Base-by-base conservation (phyloP, 2,113 vertebrate species). In the Xenotilapia leptura region DNA sequence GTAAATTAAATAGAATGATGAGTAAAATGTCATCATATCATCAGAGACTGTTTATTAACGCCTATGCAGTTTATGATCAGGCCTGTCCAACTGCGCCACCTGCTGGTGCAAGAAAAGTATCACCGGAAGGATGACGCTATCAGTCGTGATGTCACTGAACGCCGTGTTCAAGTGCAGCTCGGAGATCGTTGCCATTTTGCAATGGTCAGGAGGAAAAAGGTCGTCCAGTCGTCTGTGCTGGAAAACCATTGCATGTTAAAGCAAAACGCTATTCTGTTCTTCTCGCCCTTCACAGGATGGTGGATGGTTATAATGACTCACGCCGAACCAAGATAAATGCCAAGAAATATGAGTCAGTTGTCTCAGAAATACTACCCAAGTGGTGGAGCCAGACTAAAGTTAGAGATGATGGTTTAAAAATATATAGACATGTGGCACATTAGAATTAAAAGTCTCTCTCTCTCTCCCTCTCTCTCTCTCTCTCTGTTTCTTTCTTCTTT, bases 51-150 rank as follows among this genome's bases (percentile, higher is more conserved):
- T 28, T 28, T 31, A 28, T 19, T 49, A 7, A 49, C 9, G 23
- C 40, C 42, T 31, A 4, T 12, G 17, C 15, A 38, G 19, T 36
- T 31, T 19, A 56, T 33, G 40, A 51, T 10, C 3, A 77, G 17
- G 6, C 62, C 56, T 83, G 86, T 55, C 26, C 77, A 83, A 81
- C 33, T 79, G 68, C 91, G 92, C 88, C 91, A 54, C 49, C 94
- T 93, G 85, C 68, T 84, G 93, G 84, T 23, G 14, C 0, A 3
- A 2, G 3, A 9, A 13, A 21, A 7, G 4, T 21, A 21, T 36
- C 23, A 13, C 83, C 5, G 14, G 4, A 6, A 15, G 3, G 15
- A 47, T 82, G 70, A 73, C 14, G 75, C 58, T 4, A n/a, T 2
- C 9, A 4, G 45, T 58, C 4, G 13, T 87, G 88, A 93, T 51